Evolutionary conservation across 2,797 vertebrate genomes (phyloP), one percentile per base, ranked within the genome.

Genomic region (Rhinophrynus dorsalis): DNA sequence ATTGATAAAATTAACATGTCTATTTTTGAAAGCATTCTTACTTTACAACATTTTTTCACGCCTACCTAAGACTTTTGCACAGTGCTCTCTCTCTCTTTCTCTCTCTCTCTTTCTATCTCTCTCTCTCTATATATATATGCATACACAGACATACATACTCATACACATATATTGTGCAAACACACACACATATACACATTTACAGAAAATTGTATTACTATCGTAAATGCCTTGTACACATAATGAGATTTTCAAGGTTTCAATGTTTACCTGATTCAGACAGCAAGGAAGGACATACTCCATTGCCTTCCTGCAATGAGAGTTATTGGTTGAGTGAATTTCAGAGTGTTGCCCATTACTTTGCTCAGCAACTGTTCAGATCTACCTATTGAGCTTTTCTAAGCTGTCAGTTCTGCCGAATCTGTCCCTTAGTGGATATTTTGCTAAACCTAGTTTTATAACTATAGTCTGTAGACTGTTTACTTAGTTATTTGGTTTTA

Each of bases 401-500:
- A 35, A 30, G 51, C 42, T 56, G 33, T 30, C 52, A 58, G 8
- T 42, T 63, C 20, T 42, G 44, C 61, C 24, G 68, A 64, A 72
- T 65, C 9, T 65, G 44, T 58, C 44, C 61, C 54, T 58, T 38
- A 58, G 68, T 65, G 62, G 40, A 58, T 58, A 58, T 51, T 57
- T 51, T 58, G 60, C 52, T 50, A 72, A 72, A 72, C 51, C 68
- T 65, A 64, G 24, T 51, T 72, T 64, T 72, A 40, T 38, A 72
- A 65, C 33, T 51, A 62, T 38, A 20, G 29, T 63, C 21, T 60
- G 56, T 51, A 21, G 33, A 38, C 30, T 58, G 52, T 57, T 58
- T 58, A 58, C 65, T 54, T 65, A 51, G 52, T 58, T 72, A 71
- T 72, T 65, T 65, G 68, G 32, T 33, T 35, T 72, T 65, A 72